phyloP scores from a whole-genome alignment of 2,797 vertebrate species.

The Macroramphosus scolopax region DNA sequence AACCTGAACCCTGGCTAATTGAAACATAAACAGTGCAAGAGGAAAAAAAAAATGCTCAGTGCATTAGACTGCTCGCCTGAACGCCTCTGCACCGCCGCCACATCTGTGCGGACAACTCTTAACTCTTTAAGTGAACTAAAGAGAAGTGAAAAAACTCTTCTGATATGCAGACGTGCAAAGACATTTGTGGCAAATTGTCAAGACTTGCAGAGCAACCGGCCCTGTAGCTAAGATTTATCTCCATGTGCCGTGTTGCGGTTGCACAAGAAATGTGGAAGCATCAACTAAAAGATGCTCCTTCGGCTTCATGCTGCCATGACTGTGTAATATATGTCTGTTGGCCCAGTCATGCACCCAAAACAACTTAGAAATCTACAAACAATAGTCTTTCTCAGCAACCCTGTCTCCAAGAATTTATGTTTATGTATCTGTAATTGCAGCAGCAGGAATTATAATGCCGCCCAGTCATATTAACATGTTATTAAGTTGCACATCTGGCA shows the following conservation, averaged over 20 bases:
- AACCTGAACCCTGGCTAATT: conserved; percentile 19
- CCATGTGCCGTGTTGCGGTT: conserved; percentile 2
- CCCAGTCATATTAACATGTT: too few relatives aligned
- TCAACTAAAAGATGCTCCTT: too few relatives aligned
- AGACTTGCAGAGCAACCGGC: conserved; percentile 8
- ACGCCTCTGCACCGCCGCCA: conserved; percentile 10
- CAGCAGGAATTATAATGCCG: too few relatives aligned
- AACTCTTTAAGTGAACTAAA: conserved; percentile 31
- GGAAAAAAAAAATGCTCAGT: too few relatives aligned
- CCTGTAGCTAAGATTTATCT: too few relatives aligned
- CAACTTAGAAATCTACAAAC: conserved; percentile 2
- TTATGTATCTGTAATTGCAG: too few relatives aligned
- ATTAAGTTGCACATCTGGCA: too few relatives aligned
- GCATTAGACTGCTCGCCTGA: conserved; percentile 10
- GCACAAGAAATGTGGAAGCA: conserved; percentile 1
- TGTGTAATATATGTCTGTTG: conserved; percentile 6
- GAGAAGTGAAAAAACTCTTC: conserved; percentile 24
- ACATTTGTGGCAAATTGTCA: conserved; percentile 26
- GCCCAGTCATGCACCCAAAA: neutral
- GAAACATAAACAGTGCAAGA: conserved; percentile 37
- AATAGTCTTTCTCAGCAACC: too few relatives aligned
- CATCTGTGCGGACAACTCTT: conserved; percentile 41
- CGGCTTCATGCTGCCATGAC: too few relatives aligned
- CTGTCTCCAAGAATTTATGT: too few relatives aligned
- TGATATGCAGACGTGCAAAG: conserved; percentile 32